These are phyloP conservation scores for Ostrea denselamellosa DNA, from an alignment of 1,140 invertebrate genomes.

Conservation along the genomic window DNA sequence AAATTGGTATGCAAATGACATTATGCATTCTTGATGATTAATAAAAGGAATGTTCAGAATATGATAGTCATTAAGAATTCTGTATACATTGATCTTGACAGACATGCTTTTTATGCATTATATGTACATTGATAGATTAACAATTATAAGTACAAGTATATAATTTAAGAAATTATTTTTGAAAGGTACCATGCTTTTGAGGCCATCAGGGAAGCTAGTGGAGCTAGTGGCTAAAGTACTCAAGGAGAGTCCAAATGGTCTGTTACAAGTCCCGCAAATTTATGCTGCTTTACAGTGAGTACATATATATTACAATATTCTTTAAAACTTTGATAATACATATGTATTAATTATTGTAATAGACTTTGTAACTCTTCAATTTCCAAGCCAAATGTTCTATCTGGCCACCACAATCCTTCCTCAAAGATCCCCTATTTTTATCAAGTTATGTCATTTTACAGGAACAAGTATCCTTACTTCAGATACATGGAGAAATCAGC, in stretches of 20 bases:
- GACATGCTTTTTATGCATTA: too few relatives aligned
- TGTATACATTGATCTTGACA: too few relatives aligned
- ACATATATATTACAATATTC: neutral
- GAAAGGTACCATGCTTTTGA: slow-evolving; percentile 68
- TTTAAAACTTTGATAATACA: neutral
- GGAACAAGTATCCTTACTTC: slow-evolving; percentile 72
- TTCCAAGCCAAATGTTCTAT: neutral
- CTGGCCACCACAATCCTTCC: neutral
- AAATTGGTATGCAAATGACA: too few relatives aligned
- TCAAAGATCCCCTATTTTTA: neutral
- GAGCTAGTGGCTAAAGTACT: slow-evolving; percentile 71
- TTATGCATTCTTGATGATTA: too few relatives aligned
- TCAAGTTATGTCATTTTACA: slow-evolving; percentile 56
- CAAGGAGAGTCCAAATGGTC: slow-evolving; percentile 70
- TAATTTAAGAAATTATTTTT: slow-evolving; percentile 41
- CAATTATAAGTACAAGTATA: too few relatives aligned
- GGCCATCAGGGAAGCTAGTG: slow-evolving; percentile 71
- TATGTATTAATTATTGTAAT: too few relatives aligned
- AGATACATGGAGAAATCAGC: slow-evolving; percentile 70
- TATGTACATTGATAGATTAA: too few relatives aligned
- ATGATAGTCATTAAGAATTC: too few relatives aligned
- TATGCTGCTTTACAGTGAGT: slow-evolving; percentile 71
- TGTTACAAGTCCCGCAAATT: slow-evolving; percentile 74
- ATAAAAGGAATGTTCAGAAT: too few relatives aligned
- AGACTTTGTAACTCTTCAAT: too few relatives aligned